These are phyloP conservation scores for Marronus borbonicus DNA, from an alignment of 2,888 invertebrate species.

Conservation along the genomic window DNA sequence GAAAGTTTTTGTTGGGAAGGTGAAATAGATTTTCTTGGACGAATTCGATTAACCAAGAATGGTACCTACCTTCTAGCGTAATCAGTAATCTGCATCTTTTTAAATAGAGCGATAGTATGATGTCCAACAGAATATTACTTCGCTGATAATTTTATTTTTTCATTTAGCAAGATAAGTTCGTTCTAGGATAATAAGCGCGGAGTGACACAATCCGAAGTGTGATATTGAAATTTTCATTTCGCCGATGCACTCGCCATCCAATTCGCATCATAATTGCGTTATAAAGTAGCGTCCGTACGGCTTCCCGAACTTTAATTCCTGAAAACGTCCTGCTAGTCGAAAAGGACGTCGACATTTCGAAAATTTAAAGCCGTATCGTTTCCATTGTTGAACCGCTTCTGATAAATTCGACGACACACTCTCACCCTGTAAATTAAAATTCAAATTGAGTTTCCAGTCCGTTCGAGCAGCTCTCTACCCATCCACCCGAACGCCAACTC, in stretches of 20 bases:
- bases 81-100: no score
- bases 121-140: no score
- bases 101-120: no score
- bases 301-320: conserved; percentile 35
- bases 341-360: conserved; percentile 39
- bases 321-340: conserved; percentile 26
- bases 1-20: no score
- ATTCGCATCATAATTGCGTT: conserved; percentile 30
- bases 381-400: conserved; percentile 61
- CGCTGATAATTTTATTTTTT: no score
- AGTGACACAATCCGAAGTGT: neutral
- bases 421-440: conserved; percentile 71
- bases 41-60: no score
- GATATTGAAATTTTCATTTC: conserved; percentile 20
- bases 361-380: conserved; percentile 43
- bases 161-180: no score
- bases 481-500: conserved; percentile 10
- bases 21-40: no score
- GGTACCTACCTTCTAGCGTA: no score
- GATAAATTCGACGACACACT: conserved; percentile 65
- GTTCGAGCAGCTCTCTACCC: conserved; percentile 13
- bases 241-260: neutral
- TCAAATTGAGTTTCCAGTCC: conserved; percentile 67
- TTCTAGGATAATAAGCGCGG: no score
- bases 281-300: conserved; percentile 9